Conservation (phyloP, 2,797 vertebrate species). For the Chrysocyon brachyurus region DNA sequence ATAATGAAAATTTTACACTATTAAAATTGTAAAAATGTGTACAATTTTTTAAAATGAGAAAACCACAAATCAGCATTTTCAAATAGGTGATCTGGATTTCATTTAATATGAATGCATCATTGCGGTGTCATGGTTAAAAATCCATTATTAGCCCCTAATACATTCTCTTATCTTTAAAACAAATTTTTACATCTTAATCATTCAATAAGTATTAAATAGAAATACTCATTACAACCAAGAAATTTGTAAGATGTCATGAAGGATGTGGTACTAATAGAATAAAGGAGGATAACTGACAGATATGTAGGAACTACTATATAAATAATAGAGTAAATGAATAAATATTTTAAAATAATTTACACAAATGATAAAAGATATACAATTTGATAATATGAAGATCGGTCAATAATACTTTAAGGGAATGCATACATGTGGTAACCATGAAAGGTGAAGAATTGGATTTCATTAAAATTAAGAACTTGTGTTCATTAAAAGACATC, state of each 20-base stretch:
- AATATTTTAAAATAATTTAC: background rate
- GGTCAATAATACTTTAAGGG: background rate
- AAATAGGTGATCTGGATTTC: background rate
- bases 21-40: background rate
- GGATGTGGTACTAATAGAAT: background rate
- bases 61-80: background rate
- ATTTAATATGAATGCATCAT: background rate
- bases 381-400: background rate
- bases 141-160: background rate
- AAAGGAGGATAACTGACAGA: background rate
- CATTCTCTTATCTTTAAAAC: conserved; percentile 24
- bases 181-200: conserved; percentile 29
- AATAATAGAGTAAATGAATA: conserved; percentile 24
- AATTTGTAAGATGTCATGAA: background rate
- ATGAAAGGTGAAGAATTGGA: background rate
- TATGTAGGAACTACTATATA: conserved; percentile 39
- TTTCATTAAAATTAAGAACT: background rate
- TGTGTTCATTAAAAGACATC: background rate
- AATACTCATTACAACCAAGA: conserved; percentile 7
- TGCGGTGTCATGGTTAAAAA: background rate
- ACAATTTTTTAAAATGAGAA: background rate
- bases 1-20: background rate
- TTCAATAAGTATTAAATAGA: background rate
- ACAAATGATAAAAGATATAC: background rate
- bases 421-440: background rate